Evolutionary conservation across 2,797 vertebrate genomes (phyloP).

Genomic region (Neostethus bicornis): DNA sequence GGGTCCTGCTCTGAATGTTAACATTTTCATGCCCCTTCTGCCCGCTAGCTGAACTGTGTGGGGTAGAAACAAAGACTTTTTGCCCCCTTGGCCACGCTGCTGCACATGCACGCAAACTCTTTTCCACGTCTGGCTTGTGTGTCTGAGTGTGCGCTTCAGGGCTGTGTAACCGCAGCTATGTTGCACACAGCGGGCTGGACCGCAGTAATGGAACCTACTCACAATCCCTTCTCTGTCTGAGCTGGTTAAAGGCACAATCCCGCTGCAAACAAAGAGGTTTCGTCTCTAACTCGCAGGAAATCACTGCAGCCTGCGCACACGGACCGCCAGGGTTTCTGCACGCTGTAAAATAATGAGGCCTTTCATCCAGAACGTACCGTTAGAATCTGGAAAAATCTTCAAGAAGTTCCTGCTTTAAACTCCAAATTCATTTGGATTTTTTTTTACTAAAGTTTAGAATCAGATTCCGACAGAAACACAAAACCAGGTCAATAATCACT

Average conservation of each 20-base stretch:
- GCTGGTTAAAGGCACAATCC: constrained; percentile 42
- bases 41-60: no score
- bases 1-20: constrained; percentile 62
- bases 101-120: constrained; percentile 27
- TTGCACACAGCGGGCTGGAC: constrained; percentile 54
- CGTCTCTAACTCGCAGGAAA: not conserved
- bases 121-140: constrained; percentile 35
- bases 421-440: no score
- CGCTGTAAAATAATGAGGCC: no score
- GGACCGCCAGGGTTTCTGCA: not conserved
- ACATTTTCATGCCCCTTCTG: constrained; percentile 22
- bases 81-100: not conserved
- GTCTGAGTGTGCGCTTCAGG: constrained; percentile 20
- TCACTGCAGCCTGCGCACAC: not conserved
- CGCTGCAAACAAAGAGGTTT: constrained; percentile 1
- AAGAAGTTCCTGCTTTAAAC: no score
- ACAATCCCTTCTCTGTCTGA: constrained; percentile 63
- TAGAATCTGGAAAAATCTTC: no score
- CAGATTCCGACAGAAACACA: no score
- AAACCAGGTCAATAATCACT: no score
- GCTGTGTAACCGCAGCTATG: constrained; percentile 62
- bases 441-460: no score
- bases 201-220: constrained; percentile 62
- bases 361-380: no score
- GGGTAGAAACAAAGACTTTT: not conserved